Evolutionary conservation across 53 echinoderm and acorn worm genomes (phyloP).

Genomic region (Stichopus horrens): DNA sequence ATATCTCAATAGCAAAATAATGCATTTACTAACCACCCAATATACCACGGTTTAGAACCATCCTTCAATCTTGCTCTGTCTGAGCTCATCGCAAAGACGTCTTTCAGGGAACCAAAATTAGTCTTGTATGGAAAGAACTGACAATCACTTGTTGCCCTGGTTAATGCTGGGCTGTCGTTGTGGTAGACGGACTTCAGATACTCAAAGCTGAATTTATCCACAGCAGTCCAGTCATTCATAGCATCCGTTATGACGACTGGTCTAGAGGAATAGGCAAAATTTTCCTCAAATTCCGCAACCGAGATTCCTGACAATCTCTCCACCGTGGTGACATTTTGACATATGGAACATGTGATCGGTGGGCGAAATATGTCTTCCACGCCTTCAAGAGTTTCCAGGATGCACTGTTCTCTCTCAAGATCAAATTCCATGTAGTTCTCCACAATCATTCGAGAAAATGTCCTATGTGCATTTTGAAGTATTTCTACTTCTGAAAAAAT

Average conservation of each 20-base stretch:
- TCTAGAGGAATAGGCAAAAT: conserved; percentile 69
- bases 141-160: conserved; percentile 62
- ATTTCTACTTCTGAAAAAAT: not conserved
- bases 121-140: conserved; percentile 96
- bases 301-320: conserved; percentile 56
- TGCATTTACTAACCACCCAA: conserved; percentile 80
- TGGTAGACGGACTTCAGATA: conserved; percentile 78
- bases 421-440: conserved; percentile 46
- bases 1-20: too few species aligned
- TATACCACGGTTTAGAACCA: conserved; percentile 90
- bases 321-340: conserved; percentile 57
- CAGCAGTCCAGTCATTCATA: conserved; percentile 78
- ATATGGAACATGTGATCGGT: conserved; percentile 75
- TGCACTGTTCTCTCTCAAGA: conserved; percentile 59
- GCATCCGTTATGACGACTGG: conserved; percentile 85
- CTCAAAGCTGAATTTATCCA: conserved; percentile 75
- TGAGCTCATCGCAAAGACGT: conserved; percentile 81
- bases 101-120: conserved; percentile 68
- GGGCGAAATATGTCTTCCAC: conserved; percentile 78
- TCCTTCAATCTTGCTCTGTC: conserved; percentile 72
- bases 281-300: conserved; percentile 62
- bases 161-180: conserved; percentile 65
- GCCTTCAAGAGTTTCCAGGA: conserved; percentile 60
- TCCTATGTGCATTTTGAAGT: conserved; percentile 46
- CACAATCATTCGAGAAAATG: conserved; percentile 50